phyloP scores from a whole-genome alignment of 2,797 vertebrate genomes.

The Triplophysa yarkandensis region DNA sequence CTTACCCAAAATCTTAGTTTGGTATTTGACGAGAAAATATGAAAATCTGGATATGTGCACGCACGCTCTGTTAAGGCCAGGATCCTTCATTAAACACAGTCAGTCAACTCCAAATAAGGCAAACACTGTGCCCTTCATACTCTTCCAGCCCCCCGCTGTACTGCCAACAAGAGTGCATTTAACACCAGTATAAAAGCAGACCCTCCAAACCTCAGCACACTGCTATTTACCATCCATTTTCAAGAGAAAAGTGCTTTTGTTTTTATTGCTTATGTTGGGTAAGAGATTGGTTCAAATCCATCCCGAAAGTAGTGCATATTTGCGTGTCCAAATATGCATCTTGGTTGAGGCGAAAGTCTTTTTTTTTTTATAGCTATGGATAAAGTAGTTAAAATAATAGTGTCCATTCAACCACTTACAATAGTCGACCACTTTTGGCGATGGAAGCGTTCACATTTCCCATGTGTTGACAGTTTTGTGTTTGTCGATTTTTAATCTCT shows the following conservation, averaged over 20 bases:
- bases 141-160: constrained; percentile 48
- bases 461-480: constrained; percentile 4
- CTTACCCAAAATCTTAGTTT: too few species aligned
- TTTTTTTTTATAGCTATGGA: too few species aligned
- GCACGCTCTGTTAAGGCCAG: constrained; percentile 61
- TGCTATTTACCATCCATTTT: constrained; percentile 24
- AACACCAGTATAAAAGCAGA: constrained; percentile 56
- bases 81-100: constrained; percentile 69
- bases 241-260: constrained; percentile 27
- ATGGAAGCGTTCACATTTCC: background rate
- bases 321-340: too few species aligned
- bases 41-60: constrained; percentile 27
- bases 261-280: background rate
- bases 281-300: background rate
- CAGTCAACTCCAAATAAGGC: constrained; percentile 73
- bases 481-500: constrained; percentile 45
- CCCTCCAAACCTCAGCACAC: constrained; percentile 37
- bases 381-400: background rate
- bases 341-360: too few species aligned
- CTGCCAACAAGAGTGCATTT: constrained; percentile 52
- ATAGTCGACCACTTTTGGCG: background rate
- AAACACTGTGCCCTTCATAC: constrained; percentile 56
- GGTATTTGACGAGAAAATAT: constrained; percentile 9
- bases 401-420: background rate
- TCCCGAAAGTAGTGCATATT: background rate